phyloP scores from a whole-genome alignment of 2,888 invertebrate genomes.

The Monoplex corrugatus region DNA sequence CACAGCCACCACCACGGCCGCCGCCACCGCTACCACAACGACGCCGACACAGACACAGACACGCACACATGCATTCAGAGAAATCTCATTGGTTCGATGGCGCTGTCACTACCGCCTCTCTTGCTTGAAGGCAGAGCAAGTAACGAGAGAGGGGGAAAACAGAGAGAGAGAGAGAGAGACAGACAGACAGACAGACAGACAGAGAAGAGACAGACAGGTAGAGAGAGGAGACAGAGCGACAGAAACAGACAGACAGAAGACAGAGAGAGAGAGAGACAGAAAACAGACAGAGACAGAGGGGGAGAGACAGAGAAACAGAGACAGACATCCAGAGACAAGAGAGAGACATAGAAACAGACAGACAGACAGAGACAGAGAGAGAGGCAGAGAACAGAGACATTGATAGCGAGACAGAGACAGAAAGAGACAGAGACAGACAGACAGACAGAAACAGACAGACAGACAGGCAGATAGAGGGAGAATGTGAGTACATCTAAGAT shows the following conservation, averaged over 20 bases:
- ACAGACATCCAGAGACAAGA: not conserved
- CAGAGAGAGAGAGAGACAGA: not conserved
- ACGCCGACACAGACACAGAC: too few species aligned
- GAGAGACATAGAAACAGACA: not conserved
- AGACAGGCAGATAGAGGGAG: not conserved
- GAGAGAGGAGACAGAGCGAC: not conserved
- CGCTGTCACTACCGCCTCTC: too few species aligned
- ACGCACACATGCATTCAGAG: too few species aligned
- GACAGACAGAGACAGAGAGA: not conserved
- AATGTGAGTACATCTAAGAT: too few species aligned
- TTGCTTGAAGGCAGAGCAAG: not conserved
- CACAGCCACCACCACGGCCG: too few species aligned
- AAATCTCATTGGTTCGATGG: too few species aligned
- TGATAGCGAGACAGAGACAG: not conserved
- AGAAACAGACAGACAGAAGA: not conserved
- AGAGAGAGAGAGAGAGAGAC: not conserved
- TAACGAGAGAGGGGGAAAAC: not conserved
- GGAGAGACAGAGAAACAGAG: not conserved
- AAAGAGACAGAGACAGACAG: not conserved
- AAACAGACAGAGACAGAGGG: not conserved
- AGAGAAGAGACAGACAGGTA: not conserved
- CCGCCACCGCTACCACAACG: too few species aligned
- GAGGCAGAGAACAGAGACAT: not conserved
- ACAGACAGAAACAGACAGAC: not conserved
- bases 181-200: not conserved